phyloP scores from a whole-genome alignment of 2,797 vertebrate species.

The Phaenicophaeus curvirostris region DNA sequence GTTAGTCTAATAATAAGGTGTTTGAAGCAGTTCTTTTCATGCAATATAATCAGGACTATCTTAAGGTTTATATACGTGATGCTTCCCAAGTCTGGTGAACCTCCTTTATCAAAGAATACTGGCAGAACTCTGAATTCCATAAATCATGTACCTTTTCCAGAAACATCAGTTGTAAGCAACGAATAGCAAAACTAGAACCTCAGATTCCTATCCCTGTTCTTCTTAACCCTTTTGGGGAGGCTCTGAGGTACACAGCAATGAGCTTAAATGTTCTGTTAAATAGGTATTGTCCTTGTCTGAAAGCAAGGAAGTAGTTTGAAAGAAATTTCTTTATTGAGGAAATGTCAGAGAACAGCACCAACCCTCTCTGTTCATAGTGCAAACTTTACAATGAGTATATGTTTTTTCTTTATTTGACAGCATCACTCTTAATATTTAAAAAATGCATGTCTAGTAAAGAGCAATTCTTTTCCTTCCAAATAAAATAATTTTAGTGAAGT shows the following conservation, averaged over 20 bases:
- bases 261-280: neutral
- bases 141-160: neutral
- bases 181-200: neutral
- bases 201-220: neutral
- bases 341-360: neutral
- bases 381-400: neutral
- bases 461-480: neutral
- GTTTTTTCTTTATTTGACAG: neutral
- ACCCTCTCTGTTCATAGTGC: neutral
- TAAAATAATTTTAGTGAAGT: neutral
- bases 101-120: neutral
- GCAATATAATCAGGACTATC: neutral
- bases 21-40: neutral
- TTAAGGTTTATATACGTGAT: neutral
- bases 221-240: neutral
- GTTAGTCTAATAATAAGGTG: neutral
- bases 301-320: neutral
- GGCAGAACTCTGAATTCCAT: neutral
- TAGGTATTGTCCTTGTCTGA: neutral
- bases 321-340: neutral
- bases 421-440: neutral
- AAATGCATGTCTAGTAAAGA: neutral
- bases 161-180: neutral
- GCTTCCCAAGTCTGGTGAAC: neutral
- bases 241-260: neutral